Conservation (phyloP, 35 echinoderm and acorn worm genomes). For the Ophiothrix spiculata region DNA sequence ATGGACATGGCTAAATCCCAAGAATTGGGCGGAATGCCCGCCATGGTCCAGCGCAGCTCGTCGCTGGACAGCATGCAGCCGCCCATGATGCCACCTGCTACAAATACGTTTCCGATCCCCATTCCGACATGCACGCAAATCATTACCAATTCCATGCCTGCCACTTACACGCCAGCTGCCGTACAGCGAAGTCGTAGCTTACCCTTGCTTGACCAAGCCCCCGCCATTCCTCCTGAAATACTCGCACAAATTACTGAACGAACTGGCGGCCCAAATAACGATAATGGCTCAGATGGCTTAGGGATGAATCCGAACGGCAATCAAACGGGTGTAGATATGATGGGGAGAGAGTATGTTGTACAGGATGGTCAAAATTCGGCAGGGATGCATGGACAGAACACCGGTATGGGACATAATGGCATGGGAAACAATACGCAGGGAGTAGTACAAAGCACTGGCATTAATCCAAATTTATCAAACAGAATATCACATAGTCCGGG, state of each 20-base stretch:
- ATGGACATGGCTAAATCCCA: not conserved
- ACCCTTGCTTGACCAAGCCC: slow-evolving; percentile 60
- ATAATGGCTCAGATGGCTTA: not conserved
- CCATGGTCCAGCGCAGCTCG: slow-evolving; percentile 65
- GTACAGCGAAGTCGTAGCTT: slow-evolving; percentile 85
- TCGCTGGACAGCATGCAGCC: slow-evolving; percentile 77
- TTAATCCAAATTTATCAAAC: too few species aligned
- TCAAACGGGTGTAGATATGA: not conserved
- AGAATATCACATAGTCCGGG: not conserved
- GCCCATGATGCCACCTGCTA: slow-evolving; percentile 33
- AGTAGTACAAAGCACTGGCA: not conserved
- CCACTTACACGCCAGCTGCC: slow-evolving; percentile 45
- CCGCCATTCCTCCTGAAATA: slow-evolving; percentile 58
- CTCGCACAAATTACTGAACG: slow-evolving; percentile 63
- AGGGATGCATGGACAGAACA: not conserved
- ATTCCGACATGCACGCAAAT: slow-evolving; percentile 13
- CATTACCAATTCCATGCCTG: slow-evolving; percentile 62
- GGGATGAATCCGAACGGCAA: not conserved
- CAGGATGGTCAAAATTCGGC: not conserved
- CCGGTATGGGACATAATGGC: not conserved
- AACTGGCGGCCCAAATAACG: not conserved
- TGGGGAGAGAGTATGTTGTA: not conserved
- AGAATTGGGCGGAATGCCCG: slow-evolving; percentile 21
- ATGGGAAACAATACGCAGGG: not conserved
- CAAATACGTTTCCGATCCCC: slow-evolving; percentile 35